Conservation (phyloP, 2,113 vertebrate species). For the Struthio camelus region DNA sequence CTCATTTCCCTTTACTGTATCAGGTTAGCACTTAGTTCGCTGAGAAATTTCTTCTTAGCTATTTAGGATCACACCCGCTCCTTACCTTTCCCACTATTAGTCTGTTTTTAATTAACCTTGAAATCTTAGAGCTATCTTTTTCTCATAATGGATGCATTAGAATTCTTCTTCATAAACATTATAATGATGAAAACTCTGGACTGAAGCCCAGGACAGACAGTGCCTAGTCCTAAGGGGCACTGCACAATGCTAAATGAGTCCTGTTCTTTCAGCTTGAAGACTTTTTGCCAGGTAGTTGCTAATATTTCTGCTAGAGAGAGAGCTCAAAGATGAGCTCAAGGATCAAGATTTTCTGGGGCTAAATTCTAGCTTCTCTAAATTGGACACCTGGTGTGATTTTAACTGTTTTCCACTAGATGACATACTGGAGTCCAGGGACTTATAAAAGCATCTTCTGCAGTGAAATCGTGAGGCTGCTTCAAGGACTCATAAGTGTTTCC, state of each 20-base stretch:
- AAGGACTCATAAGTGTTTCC: not conserved
- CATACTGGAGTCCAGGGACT: not conserved
- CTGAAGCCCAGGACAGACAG: not conserved
- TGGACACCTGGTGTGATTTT: not conserved
- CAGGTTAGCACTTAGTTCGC: rapidly evolving
- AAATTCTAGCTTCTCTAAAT: not conserved
- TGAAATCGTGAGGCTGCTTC: not conserved
- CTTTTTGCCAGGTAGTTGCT: not conserved
- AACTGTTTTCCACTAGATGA: not conserved
- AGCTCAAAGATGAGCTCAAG: not conserved
- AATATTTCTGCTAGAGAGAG: not conserved
- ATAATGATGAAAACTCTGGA: not conserved
- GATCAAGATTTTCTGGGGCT: not conserved
- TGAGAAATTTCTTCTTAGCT: not conserved
- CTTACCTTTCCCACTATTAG: not conserved
- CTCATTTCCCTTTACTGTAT: rapidly evolving
- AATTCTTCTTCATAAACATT: not conserved
- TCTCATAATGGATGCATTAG: not conserved
- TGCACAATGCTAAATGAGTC: not conserved
- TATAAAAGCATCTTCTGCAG: not conserved
- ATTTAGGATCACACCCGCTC: not conserved
- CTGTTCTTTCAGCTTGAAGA: not conserved
- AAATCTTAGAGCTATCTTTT: not conserved
- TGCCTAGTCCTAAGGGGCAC: not conserved
- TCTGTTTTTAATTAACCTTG: not conserved